Percentiles rank a stretch among this genome's conserved stretches.
These are phyloP conservation scores for Leiothrix lutea DNA, from an alignment of 2,113 vertebrate species.

Conservation along the genomic window DNA sequence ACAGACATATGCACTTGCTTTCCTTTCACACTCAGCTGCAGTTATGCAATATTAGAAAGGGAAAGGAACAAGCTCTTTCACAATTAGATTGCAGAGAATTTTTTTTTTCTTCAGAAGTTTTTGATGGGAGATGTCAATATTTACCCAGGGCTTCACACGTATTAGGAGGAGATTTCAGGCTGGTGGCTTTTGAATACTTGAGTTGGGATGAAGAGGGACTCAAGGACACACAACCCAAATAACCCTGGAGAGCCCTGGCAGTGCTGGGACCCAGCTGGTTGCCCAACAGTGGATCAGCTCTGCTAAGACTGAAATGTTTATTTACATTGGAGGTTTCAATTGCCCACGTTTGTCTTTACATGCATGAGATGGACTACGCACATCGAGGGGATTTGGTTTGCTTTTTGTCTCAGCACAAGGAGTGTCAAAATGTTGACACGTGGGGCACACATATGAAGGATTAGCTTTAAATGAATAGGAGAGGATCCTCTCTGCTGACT, in stretches of 20 bases:
- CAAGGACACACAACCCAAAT: neutral
- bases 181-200: neutral
- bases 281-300: neutral
- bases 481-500: neutral
- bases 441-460: neutral
- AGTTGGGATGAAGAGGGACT: neutral
- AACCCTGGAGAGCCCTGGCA: neutral
- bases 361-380: neutral
- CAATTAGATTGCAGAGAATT: neutral
- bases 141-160: neutral
- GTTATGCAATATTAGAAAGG: neutral
- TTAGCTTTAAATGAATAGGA: neutral
- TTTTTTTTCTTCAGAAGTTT: neutral
- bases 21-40: neutral
- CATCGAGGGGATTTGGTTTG: neutral
- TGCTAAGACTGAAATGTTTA: neutral
- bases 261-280: rapidly evolving
- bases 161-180: neutral
- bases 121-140: constrained; percentile 1
- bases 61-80: constrained; percentile 17
- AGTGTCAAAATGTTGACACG: neutral
- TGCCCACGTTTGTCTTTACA: neutral
- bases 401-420: neutral
- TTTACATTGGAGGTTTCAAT: neutral
- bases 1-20: neutral